A percentile compares a stretch with the other conserved stretches of the same genome.
These are phyloP conservation scores for Sebastes trivittatus DNA, from an alignment of 2,797 vertebrate genomes.

Conservation along the genomic window DNA sequence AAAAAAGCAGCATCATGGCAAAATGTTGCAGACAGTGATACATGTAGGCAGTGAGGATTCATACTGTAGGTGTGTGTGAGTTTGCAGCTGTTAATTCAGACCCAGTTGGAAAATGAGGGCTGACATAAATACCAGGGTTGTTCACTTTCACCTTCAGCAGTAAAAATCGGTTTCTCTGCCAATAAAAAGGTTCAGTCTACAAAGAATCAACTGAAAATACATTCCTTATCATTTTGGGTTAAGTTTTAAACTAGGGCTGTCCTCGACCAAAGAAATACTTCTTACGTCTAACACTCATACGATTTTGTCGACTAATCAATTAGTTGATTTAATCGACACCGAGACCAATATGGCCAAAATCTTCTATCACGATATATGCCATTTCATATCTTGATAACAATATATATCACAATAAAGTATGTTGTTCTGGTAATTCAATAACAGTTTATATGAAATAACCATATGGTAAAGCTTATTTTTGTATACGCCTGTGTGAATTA, in stretches of 20 bases:
- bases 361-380: no score
- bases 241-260: not conserved
- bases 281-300: no score
- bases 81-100: not conserved
- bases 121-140: not conserved
- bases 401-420: no score
- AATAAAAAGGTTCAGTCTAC: not conserved
- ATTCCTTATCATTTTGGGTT: not conserved
- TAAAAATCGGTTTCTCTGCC: not conserved
- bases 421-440: no score
- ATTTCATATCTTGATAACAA: no score
- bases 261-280: no score
- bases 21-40: not conserved
- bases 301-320: no score
- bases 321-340: no score
- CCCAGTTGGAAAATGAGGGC: not conserved
- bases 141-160: not conserved
- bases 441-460: no score
- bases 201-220: not conserved
- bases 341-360: no score
- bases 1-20: not conserved
- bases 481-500: no score
- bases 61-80: not conserved
- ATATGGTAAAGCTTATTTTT: no score
- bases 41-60: not conserved